Conservation (phyloP, 1,140 invertebrate genomes). For the Macrobrachium rosenbergii region DNA sequence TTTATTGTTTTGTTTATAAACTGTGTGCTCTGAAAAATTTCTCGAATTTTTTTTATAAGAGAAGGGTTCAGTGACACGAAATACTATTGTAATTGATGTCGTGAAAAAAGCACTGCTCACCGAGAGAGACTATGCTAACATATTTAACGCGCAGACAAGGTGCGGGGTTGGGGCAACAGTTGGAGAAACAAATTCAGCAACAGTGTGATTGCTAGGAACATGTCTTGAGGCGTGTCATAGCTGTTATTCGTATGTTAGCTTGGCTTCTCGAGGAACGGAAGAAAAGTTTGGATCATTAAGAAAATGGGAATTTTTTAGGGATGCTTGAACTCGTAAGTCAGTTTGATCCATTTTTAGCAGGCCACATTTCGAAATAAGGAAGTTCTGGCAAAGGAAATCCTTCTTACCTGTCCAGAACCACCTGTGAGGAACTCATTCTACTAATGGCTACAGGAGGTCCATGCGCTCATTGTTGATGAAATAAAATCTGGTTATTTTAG, state of each 20-base stretch:
- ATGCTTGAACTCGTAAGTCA: constrained; percentile 60
- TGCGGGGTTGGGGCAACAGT: constrained; percentile 9
- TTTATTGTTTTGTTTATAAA: constrained; percentile 65
- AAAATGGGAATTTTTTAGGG: constrained; percentile 62
- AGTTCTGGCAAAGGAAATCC: constrained; percentile 19
- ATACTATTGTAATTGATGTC: too few relatives aligned
- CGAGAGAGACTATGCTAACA: constrained; percentile 9
- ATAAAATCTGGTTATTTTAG: constrained; percentile 26
- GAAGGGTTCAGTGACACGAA: constrained; percentile 52
- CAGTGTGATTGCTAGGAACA: not conserved
- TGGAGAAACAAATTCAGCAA: not conserved
- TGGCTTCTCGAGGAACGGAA: constrained; percentile 60
- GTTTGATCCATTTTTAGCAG: constrained; percentile 66
- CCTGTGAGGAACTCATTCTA: constrained; percentile 31
- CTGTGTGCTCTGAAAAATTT: constrained; percentile 57
- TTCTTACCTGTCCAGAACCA: constrained; percentile 35
- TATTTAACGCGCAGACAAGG: constrained; percentile 48
- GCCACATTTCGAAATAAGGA: constrained; percentile 60
- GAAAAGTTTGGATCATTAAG: constrained; percentile 66
- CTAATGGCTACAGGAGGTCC: constrained; percentile 33
- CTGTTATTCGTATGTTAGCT: not conserved
- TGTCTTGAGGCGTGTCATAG: constrained; percentile 1
- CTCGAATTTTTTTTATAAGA: constrained; percentile 45
- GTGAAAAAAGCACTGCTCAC: constrained; percentile 48
- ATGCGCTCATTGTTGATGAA: constrained; percentile 25